Evolutionary conservation across 2,797 vertebrate species (phyloP).

Genomic region (Ctenochaetus hawaiiensis): DNA sequence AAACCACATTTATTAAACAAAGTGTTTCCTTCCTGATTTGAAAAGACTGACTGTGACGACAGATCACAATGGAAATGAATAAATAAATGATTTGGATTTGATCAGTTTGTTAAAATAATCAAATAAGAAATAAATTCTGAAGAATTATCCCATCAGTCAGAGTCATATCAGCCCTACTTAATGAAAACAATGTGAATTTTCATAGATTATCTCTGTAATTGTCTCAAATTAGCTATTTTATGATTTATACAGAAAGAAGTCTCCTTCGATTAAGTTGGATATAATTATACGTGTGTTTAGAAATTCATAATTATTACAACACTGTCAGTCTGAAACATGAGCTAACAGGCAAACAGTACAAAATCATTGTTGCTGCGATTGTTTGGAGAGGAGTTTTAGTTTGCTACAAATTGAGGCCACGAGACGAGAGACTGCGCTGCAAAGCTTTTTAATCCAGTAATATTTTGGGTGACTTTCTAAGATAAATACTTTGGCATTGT

Average conservation of each 20-base stretch:
- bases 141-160: slow-evolving; percentile 45
- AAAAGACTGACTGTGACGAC: slow-evolving; percentile 15
- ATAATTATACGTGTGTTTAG: slow-evolving; percentile 29
- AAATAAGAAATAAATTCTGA: slow-evolving; percentile 48
- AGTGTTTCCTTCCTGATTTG: neutral
- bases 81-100: slow-evolving; percentile 6
- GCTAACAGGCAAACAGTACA: slow-evolving; percentile 36
- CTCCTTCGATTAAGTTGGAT: slow-evolving; percentile 33
- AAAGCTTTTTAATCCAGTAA: slow-evolving; percentile 79
- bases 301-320: slow-evolving; percentile 24
- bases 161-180: slow-evolving; percentile 31
- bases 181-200: slow-evolving; percentile 30
- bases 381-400: slow-evolving; percentile 48
- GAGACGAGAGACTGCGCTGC: slow-evolving; percentile 69
- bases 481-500: slow-evolving; percentile 82
- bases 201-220: slow-evolving; percentile 26
- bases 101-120: slow-evolving; percentile 44
- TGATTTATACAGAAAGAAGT: slow-evolving; percentile 29
- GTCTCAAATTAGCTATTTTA: slow-evolving; percentile 39
- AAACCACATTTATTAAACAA: slow-evolving; percentile 5
- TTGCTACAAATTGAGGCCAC: slow-evolving; percentile 73
- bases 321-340: slow-evolving; percentile 22
- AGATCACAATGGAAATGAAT: neutral
- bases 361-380: slow-evolving; percentile 32
- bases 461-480: slow-evolving; percentile 82